Evolutionary conservation across 2,888 invertebrate species (phyloP).

Genomic region (Sphaeridia pumilis): DNA sequence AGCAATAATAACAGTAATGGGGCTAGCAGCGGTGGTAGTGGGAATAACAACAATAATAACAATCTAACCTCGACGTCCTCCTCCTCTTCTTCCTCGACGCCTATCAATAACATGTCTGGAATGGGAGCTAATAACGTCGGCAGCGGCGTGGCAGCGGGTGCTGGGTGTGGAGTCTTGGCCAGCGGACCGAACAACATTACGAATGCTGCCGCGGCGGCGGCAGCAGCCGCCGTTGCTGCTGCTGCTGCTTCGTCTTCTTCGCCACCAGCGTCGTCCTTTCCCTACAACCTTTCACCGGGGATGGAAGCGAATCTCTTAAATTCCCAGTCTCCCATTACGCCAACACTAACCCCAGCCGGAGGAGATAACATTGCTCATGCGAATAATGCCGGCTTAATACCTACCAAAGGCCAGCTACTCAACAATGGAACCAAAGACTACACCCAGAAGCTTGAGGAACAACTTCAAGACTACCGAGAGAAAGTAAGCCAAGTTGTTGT

Average conservation of each 20-base stretch:
- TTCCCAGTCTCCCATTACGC: constrained; percentile 17
- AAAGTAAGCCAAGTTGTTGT: no score
- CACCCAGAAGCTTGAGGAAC: constrained; percentile 76
- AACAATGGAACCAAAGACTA: constrained; percentile 58
- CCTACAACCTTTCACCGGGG: constrained; percentile 33
- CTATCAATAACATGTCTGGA: not conserved
- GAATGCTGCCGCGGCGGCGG: constrained; percentile 9
- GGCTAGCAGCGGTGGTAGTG: constrained; percentile 21
- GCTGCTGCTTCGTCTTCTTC: constrained; percentile 4
- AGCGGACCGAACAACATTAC: not conserved
- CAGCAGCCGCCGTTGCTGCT: constrained; percentile 18
- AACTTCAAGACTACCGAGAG: constrained; percentile 93
- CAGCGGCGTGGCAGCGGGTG: not conserved
- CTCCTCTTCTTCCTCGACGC: not conserved
- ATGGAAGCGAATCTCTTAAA: constrained; percentile 34
- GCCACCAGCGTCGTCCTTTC: constrained; percentile 9
- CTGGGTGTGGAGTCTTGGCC: not conserved
- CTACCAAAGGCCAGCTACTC: constrained; percentile 41
- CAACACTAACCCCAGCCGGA: constrained; percentile 20
- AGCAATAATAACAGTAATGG: constrained; percentile 24
- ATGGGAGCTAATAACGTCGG: not conserved
- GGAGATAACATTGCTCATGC: constrained; percentile 32
- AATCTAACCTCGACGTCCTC: not conserved
- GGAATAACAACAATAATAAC: constrained; percentile 16
- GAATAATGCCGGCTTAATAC: constrained; percentile 26